Conservation (phyloP, 2,888 invertebrate species). For the Lamproptera curius region DNA sequence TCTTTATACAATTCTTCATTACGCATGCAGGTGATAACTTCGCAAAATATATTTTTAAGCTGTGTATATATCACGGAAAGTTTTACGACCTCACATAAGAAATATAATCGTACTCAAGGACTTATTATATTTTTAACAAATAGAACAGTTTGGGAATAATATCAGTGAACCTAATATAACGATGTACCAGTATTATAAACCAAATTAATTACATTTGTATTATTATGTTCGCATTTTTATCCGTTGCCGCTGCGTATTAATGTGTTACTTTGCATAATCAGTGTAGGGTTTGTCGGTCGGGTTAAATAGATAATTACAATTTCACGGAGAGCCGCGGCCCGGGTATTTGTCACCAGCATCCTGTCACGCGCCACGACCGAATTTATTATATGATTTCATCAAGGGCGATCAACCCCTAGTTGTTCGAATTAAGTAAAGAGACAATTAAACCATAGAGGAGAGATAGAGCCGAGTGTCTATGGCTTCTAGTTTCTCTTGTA, state of each 20-base stretch:
- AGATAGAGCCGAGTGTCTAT: too few species aligned
- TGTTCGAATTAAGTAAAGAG: slow-evolving; percentile 50
- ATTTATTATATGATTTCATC: slow-evolving; percentile 71
- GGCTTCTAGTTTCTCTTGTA: too few species aligned
- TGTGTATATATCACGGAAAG: too few species aligned
- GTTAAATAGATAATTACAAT: slow-evolving; percentile 72
- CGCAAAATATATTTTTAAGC: too few species aligned
- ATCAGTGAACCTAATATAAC: too few species aligned
- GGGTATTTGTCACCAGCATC: slow-evolving; percentile 77
- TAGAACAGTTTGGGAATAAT: neutral
- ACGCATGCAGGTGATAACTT: too few species aligned
- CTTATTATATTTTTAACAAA: too few species aligned
- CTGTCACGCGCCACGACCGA: slow-evolving; percentile 65
- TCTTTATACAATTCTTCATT: too few species aligned
- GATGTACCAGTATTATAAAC: slow-evolving; percentile 27
- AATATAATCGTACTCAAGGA: too few species aligned
- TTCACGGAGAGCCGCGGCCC: slow-evolving; percentile 59
- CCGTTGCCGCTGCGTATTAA: slow-evolving; percentile 39
- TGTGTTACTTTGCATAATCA: slow-evolving; percentile 69
- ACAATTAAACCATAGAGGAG: slow-evolving; percentile 50
- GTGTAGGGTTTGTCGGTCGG: slow-evolving; percentile 50
- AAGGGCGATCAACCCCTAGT: slow-evolving; percentile 57
- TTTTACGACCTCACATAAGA: too few species aligned
- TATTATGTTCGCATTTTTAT: slow-evolving; percentile 20
- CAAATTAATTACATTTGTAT: neutral